phyloP scores from a whole-genome alignment of 2,113 vertebrate genomes.

The Chrysemys picta region DNA sequence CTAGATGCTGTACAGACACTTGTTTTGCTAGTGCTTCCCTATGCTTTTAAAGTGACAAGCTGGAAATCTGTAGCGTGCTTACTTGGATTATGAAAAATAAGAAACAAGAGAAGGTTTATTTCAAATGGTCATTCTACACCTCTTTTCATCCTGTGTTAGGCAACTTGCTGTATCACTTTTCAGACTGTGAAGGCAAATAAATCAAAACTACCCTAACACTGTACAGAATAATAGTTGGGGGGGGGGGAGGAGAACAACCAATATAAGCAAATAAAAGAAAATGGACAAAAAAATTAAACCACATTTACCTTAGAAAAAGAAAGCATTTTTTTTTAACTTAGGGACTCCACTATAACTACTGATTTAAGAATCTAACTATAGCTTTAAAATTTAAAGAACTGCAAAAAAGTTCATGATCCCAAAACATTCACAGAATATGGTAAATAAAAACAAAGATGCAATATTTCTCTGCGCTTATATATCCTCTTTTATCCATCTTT shows the following conservation, averaged over 20 bases:
- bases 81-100: neutral
- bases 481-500: neutral
- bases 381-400: neutral
- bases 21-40: neutral
- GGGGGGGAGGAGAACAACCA: too few relatives aligned
- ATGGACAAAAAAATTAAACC: neutral
- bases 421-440: neutral
- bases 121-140: neutral
- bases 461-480: neutral
- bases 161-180: neutral
- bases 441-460: neutral
- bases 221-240: neutral
- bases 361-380: neutral
- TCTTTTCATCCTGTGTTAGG: neutral
- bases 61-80: neutral
- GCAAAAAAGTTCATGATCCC: rapidly evolving
- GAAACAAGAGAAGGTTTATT: neutral
- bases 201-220: neutral
- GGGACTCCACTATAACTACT: neutral
- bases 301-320: neutral
- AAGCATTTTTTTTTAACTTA: neutral
- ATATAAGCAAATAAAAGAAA: neutral
- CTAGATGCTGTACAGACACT: neutral
- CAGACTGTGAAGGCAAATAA: neutral
- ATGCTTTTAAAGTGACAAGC: neutral